These are phyloP conservation scores for human (Homo sapiens) DNA, from an alignment of 2,113 vertebrate species.

Conservation along the genomic window DNA sequence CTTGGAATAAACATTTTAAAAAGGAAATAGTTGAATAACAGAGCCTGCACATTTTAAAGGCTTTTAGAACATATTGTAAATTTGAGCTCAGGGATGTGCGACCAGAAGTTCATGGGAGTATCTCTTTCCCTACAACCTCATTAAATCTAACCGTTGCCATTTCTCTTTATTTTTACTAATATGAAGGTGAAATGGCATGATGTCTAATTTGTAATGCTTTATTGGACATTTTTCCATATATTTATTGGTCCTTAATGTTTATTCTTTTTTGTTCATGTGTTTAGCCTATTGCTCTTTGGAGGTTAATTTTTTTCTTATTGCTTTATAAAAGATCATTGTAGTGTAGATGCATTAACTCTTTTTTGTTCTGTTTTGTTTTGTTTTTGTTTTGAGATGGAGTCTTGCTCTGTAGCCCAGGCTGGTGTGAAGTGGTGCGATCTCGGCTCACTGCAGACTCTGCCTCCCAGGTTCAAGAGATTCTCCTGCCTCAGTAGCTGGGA, in stretches of 20 bases:
- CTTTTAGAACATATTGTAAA: neutral
- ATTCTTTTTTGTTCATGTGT: neutral
- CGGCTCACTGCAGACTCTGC: too few species aligned
- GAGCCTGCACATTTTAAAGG: neutral
- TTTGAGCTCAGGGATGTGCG: neutral
- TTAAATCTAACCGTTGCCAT: neutral
- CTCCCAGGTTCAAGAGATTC: too few species aligned
- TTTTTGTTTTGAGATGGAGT: neutral
- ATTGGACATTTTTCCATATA: neutral
- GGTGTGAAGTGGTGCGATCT: too few species aligned
- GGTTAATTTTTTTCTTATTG: neutral
- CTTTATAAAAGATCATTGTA: conserved; percentile 14
- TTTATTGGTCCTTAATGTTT: neutral
- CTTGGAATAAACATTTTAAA: conserved; percentile 2
- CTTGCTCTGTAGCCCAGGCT: too few species aligned
- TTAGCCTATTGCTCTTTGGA: neutral
- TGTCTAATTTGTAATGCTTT: conserved; percentile 12
- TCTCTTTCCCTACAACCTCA: neutral
- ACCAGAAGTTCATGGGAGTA: neutral
- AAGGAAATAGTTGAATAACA: neutral
- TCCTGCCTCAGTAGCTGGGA: too few species aligned
- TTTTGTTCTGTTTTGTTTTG: neutral
- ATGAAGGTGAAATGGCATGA: neutral
- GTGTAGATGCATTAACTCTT: neutral
- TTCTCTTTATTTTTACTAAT: conserved; percentile 10